phyloP scores from a whole-genome alignment of 2,113 vertebrate genomes.

The Chaetops frenatus region DNA sequence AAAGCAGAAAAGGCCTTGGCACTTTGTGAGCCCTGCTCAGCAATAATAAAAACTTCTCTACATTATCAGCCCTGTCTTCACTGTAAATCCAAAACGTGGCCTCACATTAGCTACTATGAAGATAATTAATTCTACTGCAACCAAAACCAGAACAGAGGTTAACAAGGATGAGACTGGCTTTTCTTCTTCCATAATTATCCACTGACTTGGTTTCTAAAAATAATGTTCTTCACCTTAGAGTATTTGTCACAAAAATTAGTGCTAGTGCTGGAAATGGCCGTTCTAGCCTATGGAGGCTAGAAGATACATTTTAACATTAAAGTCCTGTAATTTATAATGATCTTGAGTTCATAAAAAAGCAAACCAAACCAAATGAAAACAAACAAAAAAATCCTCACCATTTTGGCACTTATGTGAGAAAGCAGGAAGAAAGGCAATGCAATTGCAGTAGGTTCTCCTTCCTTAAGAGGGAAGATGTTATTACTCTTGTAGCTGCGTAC shows the following conservation, averaged over 20 bases:
- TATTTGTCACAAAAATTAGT: slow-evolving; percentile 45
- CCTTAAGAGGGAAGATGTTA: neutral
- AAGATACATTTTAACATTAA: neutral
- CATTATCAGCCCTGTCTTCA: neutral
- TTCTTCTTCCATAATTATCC: neutral
- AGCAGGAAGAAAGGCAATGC: neutral
- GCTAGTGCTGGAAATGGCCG: neutral
- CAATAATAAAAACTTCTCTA: neutral
- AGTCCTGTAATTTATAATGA: neutral
- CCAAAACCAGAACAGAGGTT: neutral
- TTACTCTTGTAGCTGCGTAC: neutral
- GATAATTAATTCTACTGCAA: neutral
- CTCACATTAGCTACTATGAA: neutral
- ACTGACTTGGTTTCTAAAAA: slow-evolving; percentile 45
- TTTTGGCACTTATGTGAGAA: neutral
- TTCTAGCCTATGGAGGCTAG: neutral
- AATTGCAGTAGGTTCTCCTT: neutral
- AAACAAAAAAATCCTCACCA: accelerated
- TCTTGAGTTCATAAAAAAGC: neutral
- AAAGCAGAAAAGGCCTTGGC: neutral
- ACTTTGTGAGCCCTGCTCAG: neutral
- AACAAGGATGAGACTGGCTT: neutral
- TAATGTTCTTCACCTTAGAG: slow-evolving; percentile 29
- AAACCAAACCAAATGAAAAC: neutral
- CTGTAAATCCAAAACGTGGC: neutral